Percentiles rank a stretch among this genome's conserved stretches.
Conservation (phyloP, 2,888 invertebrate species). For the Polymixis lichenea region DNA sequence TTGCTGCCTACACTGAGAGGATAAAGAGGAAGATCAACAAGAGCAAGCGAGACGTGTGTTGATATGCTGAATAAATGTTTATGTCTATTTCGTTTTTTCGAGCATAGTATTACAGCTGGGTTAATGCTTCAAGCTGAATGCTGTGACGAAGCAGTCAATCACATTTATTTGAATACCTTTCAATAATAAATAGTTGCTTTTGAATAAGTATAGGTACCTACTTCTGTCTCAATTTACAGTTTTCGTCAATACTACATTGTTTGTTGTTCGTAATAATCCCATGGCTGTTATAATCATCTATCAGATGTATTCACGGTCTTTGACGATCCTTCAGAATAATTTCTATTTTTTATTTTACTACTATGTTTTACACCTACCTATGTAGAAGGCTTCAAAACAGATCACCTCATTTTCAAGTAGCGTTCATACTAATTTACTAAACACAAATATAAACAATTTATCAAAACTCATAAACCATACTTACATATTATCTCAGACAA, state of each 20-base stretch:
- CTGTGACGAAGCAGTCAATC: background rate
- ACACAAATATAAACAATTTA: too few relatives aligned
- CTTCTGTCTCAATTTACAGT: background rate
- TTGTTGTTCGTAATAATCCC: background rate
- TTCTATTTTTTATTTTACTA: background rate
- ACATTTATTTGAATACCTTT: background rate
- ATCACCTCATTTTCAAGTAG: background rate
- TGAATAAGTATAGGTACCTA: background rate
- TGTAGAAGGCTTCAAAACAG: background rate
- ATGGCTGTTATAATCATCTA: too few relatives aligned
- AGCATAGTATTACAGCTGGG: background rate
- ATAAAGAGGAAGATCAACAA: conserved; percentile 85
- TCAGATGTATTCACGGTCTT: background rate
- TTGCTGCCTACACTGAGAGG: conserved; percentile 89
- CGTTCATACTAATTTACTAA: background rate
- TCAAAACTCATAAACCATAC: background rate
- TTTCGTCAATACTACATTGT: background rate
- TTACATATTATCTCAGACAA: background rate
- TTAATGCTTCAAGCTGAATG: background rate
- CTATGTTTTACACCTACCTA: background rate
- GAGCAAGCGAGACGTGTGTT: conserved; percentile 72
- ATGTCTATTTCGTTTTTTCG: background rate
- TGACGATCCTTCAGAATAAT: background rate
- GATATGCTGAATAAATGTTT: conserved; percentile 17
- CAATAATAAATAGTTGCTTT: background rate